Base-by-base conservation (phyloP, 2,888 invertebrate genomes). In the Drosophila trichaetosa region DNA sequence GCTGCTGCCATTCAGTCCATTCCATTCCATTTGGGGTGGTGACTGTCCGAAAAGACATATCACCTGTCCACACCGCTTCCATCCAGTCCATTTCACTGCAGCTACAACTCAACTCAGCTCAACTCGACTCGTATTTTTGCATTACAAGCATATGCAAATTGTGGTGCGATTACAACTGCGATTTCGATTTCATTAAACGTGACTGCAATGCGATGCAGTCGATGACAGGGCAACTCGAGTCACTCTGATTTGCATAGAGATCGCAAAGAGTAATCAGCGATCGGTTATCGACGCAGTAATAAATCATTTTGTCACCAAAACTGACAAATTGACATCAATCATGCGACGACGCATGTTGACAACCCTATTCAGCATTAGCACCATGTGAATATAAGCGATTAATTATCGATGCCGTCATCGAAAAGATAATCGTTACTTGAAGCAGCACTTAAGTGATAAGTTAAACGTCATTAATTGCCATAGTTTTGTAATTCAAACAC, bases 301-400 rank as follows among this genome's bases (percentile, higher is more conserved):
- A 84, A 87, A 86, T 86, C 87, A 87, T 87, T 88, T 84, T 88
- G 84, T 84, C 84, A 74, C 84, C 86, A 61, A 54, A 70, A 51
- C 80, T 73, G 87, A 84, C 87, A 79, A 82, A 87, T 85, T 86
- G 76, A 59, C 84, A 89, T 89, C 89, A 87, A 86, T 86, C 85
- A 89, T 79, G 79, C 79, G 64, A 73, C 68, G 64, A 63, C 60
- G 54, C 80, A 66, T 76, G 79, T 81, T 72, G 81, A 80, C 76
- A 73, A 24, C 58, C 58, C 66, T 67, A 78, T 78, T 80, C 76
- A 58, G 38, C 60, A 53, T 57, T 46, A 56, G 57, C 71, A 42
- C 34, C 54, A 40, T 52, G 51, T 65, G 49, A 21, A 46, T 42
- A 33, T 60, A 46, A 64, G 31, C 79, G 77, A 71, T 76, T 85